Conservation (phyloP, 2,888 invertebrate species). For the Ichneumoninae sp. region DNA sequence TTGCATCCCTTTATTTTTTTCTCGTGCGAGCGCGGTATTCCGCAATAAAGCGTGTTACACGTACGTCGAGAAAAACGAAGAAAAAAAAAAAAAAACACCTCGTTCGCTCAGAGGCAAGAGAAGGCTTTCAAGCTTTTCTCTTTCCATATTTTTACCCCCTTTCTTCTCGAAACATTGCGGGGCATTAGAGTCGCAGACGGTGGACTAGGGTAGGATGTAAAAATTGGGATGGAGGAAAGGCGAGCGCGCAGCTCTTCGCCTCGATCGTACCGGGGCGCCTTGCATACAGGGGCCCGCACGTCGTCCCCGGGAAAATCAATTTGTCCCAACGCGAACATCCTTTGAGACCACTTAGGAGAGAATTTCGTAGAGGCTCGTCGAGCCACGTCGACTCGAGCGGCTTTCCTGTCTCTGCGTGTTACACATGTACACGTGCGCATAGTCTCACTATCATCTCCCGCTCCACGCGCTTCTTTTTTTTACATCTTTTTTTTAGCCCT, state of each 20-base stretch:
- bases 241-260: constrained; percentile 8
- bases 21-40: neutral
- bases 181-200: constrained; percentile 6
- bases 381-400: constrained; percentile 24
- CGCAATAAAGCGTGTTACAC: neutral
- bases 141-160: constrained; percentile 13
- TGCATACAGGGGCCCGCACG: constrained; percentile 41
- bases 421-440: constrained; percentile 16
- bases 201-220: neutral
- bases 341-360: constrained; percentile 78
- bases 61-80: neutral
- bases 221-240: constrained; percentile 34
- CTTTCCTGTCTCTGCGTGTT: constrained; percentile 23
- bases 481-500: constrained; percentile 56
- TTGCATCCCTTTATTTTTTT: neutral
- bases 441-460: constrained; percentile 13
- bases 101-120: neutral
- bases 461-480: constrained; percentile 24
- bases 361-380: constrained; percentile 75
- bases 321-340: constrained; percentile 78
- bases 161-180: constrained; percentile 16
- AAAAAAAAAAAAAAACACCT: neutral
- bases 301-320: constrained; percentile 78
- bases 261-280: constrained; percentile 25
- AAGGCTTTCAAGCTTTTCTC: neutral